Evolutionary conservation across 2,113 vertebrate genomes (phyloP), one percentile per base, ranked within the genome.

Genomic region (Neoarius graeffei): DNA sequence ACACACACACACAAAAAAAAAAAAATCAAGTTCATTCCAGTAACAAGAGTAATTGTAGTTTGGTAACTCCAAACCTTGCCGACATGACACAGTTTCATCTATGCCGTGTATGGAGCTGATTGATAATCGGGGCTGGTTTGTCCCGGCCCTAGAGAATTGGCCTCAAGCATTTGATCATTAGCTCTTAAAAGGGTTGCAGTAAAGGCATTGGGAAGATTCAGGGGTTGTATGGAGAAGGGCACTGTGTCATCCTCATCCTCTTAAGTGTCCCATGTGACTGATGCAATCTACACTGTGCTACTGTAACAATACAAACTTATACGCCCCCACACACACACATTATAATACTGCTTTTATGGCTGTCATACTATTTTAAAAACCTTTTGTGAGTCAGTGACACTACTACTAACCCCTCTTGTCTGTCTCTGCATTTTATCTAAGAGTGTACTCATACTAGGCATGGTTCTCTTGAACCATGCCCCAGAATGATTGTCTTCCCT

Each of bases 181-280:
- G 93, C 93, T 94, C 92, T 95, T 94, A 93, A 94, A 95, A 95
- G 93, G 91, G 92, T 92, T 93, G 92, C 91, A 92, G 90, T 93
- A 92, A 94, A 94, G 93, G 92, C 92, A 91, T 91, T 93, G 94
- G 94, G 93, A 93, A 94, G 94, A 94, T 93, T 79, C 59, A 17
- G 71, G 81, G 85, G 77, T 64, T 83, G 86, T 62, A 88, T 35
- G 93, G 94, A 93, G 89, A 91, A 91, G 91, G 91, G 91, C 93
- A 83, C 87, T 89, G 94, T 94, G 95, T 95, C 94, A 94, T 95
- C 42, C 93, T 95, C 94, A 90, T 93, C 92, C 91, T 95, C 94
- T 94, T 95, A 95, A 89, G 91, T 85, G 93, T 95, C 95, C 95
- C 95, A 82, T 42, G 95, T 94, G 95, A 95, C 94, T 96, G 95